Evolutionary conservation across 1,140 invertebrate genomes (phyloP).

Genomic region (Latrodectus geometricus): DNA sequence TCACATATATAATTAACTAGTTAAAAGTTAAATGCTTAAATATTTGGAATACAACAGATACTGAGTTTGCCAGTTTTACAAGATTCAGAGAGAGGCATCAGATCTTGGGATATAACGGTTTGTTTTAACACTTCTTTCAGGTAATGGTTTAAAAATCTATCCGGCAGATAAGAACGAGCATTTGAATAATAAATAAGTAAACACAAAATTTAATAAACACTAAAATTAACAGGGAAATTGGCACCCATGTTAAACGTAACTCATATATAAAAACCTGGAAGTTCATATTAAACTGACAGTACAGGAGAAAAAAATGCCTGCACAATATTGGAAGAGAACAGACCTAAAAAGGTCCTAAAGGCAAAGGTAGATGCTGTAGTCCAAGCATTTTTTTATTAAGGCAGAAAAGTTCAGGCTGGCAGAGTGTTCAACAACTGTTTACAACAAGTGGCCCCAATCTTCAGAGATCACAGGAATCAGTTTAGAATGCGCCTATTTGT

Average conservation of each 20-base stretch:
- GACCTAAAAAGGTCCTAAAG: constrained; percentile 54
- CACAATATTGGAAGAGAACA: constrained; percentile 57
- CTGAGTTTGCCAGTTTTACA: constrained; percentile 33
- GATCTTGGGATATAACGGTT: constrained; percentile 54
- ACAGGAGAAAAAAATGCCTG: constrained; percentile 55
- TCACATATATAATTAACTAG: constrained; percentile 46
- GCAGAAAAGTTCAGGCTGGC: constrained; percentile 61
- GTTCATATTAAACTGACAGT: constrained; percentile 52
- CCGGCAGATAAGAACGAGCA: constrained; percentile 41
- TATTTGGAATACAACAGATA: constrained; percentile 59
- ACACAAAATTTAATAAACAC: constrained; percentile 59
- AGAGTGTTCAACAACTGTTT: constrained; percentile 61
- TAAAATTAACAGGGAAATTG: constrained; percentile 63
- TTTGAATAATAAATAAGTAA: constrained; percentile 54
- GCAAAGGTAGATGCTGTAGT: constrained; percentile 53
- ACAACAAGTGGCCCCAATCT: constrained; percentile 62
- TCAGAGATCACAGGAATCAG: constrained; percentile 55
- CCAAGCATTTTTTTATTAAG: constrained; percentile 55
- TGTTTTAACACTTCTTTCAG: constrained; percentile 29
- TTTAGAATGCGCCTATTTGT: constrained; percentile 47
- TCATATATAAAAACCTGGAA: constrained; percentile 58
- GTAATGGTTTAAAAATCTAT: constrained; percentile 21
- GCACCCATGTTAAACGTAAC: constrained; percentile 62
- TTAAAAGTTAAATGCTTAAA: constrained; percentile 56
- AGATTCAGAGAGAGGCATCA: constrained; percentile 42